Percentiles rank a stretch among this genome's conserved stretches.
These are phyloP conservation scores for Zosterops japonicus DNA, from an alignment of 2,113 vertebrate genomes.

Conservation along the genomic window DNA sequence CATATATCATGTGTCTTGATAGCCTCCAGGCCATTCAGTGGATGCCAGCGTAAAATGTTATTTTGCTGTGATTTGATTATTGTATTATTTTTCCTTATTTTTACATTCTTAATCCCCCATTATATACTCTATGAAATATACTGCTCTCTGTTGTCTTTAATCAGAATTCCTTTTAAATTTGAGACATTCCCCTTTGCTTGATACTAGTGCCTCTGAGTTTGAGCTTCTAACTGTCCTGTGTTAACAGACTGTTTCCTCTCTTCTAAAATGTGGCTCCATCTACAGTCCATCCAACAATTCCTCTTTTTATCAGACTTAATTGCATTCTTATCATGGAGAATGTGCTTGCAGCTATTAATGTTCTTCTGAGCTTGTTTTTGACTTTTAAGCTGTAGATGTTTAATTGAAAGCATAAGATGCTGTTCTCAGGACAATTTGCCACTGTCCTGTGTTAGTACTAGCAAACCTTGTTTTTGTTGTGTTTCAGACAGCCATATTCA, in stretches of 20 bases:
- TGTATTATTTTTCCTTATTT: not conserved
- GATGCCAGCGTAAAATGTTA: not conserved
- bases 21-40: not conserved
- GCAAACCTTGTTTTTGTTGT: rapidly evolving
- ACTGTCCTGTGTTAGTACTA: not conserved
- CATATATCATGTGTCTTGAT: not conserved
- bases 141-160: not conserved
- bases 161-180: not conserved
- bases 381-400: not conserved
- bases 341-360: not conserved
- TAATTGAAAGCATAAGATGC: not conserved
- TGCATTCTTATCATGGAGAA: not conserved
- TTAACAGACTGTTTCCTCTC: not conserved
- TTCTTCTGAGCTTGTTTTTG: not conserved
- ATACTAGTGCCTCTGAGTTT: not conserved
- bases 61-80: not conserved
- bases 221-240: not conserved
- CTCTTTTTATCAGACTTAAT: not conserved
- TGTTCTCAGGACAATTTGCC: not conserved
- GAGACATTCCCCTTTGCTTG: not conserved
- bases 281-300: not conserved
- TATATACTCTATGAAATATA: not conserved
- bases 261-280: not conserved
- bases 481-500: not conserved
- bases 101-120: not conserved